Percentiles rank a stretch among this genome's conserved stretches.
Conservation (phyloP, 2,888 invertebrate genomes). For the Ptycholaimellus sp. region DNA sequence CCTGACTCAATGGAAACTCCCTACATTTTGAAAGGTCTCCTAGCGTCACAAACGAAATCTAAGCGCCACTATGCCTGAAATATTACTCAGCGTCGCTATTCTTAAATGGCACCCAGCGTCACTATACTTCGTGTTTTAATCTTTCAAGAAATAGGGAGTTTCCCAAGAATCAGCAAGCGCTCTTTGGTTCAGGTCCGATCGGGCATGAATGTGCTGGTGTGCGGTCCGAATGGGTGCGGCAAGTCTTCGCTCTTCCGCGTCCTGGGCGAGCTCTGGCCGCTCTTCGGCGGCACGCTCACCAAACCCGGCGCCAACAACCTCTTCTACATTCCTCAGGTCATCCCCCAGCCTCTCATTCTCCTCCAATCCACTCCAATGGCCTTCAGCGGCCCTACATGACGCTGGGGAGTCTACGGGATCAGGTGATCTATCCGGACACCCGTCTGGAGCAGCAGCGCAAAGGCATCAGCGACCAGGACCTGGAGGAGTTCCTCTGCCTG, state of each 20-base stretch:
- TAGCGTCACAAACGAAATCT: too few species aligned
- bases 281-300: constrained; percentile 64
- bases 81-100: too few species aligned
- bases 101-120: too few species aligned
- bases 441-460: constrained; percentile 48
- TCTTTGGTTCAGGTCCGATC: constrained; percentile 40
- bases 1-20: too few species aligned
- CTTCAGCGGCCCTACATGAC: constrained; percentile 86
- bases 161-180: not conserved
- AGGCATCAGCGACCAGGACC: constrained; percentile 51
- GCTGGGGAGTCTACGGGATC: constrained; percentile 69
- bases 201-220: constrained; percentile 86
- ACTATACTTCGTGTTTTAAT: too few species aligned
- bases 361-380: too few species aligned
- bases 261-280: constrained; percentile 82
- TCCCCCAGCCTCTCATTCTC: too few species aligned
- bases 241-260: constrained; percentile 88
- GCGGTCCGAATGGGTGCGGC: constrained; percentile 93
- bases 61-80: too few species aligned
- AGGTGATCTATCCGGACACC: constrained; percentile 73
- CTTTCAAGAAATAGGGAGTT: too few species aligned
- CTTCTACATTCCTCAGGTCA: constrained; percentile 76
- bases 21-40: too few species aligned
- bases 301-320: constrained; percentile 85
- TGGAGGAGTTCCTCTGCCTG: constrained; percentile 46